Evolutionary conservation across 2,888 invertebrate species (phyloP), one percentile per base, ranked within the genome.

Genomic region (Artemia sp.): DNA sequence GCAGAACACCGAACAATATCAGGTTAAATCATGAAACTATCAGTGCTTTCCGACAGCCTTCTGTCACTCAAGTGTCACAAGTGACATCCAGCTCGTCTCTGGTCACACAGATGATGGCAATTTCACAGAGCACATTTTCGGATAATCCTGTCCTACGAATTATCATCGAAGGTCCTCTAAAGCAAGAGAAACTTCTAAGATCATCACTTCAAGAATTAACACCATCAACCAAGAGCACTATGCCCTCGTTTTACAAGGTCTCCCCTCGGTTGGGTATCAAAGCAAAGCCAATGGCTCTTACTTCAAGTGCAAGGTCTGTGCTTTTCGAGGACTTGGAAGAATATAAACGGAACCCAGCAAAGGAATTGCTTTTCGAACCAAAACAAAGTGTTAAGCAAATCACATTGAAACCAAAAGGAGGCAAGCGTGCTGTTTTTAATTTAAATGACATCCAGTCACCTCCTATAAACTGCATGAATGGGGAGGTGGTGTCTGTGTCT

Each of bases 321-420:
- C 78, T 94, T 0, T 94, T 94, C 78, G 92, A 92, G 75, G 92
- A 92, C 0, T 79, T 92, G 1, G 86, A 87, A 11, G 88, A 89
- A 14, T 53, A 67, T 50, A 38, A n/a, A 8, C 38, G 52, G 19
- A 67, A 70, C 14, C 24, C 12, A 2, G 52, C 24, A 66, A 51
- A 66, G 10, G 71, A 67, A 67, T 77, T 76, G 72, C 77, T 79
- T 9, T 80, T 81, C 82, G 76, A 78, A 68, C 80, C 81, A 5
- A 76, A 79, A 52, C 77, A 76, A 70, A 80, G 79, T 74, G 82
- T 88, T 1, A 90, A 90, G 76, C 85, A 89, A 4, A 81, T 92
- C 12, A 85, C 88, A 6, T 80, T 91, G 8, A 84, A 86, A 24
- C 84, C 85, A 4, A 83, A 82, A 58, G 64, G 64, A 10, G 24